phyloP scores from a whole-genome alignment of 2,797 vertebrate species.

The Lithobates sylvaticus region DNA sequence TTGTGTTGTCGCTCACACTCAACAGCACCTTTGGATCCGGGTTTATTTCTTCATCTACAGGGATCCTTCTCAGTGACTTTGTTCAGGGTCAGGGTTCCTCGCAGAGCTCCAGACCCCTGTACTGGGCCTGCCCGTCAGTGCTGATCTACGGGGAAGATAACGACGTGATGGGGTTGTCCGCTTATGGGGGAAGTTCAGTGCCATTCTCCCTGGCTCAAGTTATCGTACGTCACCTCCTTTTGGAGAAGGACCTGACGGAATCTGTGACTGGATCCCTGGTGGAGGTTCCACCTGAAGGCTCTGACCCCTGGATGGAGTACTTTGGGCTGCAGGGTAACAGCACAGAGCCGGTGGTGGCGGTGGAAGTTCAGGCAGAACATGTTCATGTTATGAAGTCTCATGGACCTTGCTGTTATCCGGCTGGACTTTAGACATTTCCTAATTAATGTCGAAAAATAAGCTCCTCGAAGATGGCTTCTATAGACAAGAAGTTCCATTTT shows the following conservation, averaged over 20 bases:
- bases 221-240: conserved; percentile 65
- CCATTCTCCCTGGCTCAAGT: conserved; percentile 64
- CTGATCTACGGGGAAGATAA: conserved; percentile 59
- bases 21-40: conserved; percentile 75
- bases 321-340: background rate
- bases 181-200: conserved; percentile 66
- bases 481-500: too few relatives aligned
- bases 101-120: background rate
- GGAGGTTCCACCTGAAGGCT: conserved; percentile 46
- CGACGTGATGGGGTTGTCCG: conserved; percentile 64
- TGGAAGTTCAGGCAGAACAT: conserved; percentile 45
- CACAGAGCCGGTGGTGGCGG: background rate
- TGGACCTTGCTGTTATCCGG: background rate
- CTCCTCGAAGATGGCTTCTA: too few relatives aligned
- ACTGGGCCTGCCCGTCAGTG: conserved; percentile 72
- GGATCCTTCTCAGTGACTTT: conserved; percentile 73
- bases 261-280: conserved; percentile 57
- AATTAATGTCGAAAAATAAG: background rate
- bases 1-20: conserved; percentile 72
- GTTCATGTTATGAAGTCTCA: conserved; percentile 14
- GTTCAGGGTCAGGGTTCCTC: conserved; percentile 23
- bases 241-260: conserved; percentile 62
- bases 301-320: conserved; percentile 28
- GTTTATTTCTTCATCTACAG: conserved; percentile 68
- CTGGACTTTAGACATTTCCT: conserved; percentile 3